These are phyloP conservation scores for Athalia rosae DNA, from an alignment of 2,888 invertebrate genomes.

Conservation along the genomic window DNA sequence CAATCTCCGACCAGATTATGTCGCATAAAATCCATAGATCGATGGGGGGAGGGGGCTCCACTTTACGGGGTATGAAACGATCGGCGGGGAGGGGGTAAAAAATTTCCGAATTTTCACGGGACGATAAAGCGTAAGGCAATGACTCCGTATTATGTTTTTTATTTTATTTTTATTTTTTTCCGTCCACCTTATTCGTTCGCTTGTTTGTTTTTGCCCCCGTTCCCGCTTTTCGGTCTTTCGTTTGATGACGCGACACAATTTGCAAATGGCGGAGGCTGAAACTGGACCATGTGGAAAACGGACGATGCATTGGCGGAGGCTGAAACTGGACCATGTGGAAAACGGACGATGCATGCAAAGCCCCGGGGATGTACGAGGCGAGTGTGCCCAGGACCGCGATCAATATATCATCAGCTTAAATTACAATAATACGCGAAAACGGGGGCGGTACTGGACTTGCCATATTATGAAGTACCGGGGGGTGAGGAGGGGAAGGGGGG, in stretches of 20 bases:
- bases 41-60: too few relatives aligned
- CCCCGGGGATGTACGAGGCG: conserved; percentile 24
- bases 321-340: conserved; percentile 40
- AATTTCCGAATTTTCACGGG: neutral
- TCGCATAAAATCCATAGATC: too few relatives aligned
- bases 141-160: too few relatives aligned
- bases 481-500: too few relatives aligned
- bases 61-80: too few relatives aligned
- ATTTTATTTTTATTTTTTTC: neutral
- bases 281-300: conserved; percentile 40
- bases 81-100: neutral
- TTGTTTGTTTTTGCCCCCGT: neutral
- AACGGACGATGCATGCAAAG: conserved; percentile 42
- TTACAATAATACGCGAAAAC: conserved; percentile 60
- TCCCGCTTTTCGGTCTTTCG: conserved; percentile 29
- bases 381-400: conserved; percentile 54
- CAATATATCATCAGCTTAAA: conserved; percentile 65
- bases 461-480: conserved; percentile 21
- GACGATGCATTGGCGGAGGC: conserved; percentile 31
- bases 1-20: too few relatives aligned
- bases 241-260: conserved; percentile 38
- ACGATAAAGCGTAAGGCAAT: neutral
- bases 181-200: neutral
- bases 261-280: conserved; percentile 37
- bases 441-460: conserved; percentile 29